Evolutionary conservation across 1,140 invertebrate genomes (phyloP), one percentile per base, ranked within the genome.

Genomic region (Bicyclus anynana): DNA sequence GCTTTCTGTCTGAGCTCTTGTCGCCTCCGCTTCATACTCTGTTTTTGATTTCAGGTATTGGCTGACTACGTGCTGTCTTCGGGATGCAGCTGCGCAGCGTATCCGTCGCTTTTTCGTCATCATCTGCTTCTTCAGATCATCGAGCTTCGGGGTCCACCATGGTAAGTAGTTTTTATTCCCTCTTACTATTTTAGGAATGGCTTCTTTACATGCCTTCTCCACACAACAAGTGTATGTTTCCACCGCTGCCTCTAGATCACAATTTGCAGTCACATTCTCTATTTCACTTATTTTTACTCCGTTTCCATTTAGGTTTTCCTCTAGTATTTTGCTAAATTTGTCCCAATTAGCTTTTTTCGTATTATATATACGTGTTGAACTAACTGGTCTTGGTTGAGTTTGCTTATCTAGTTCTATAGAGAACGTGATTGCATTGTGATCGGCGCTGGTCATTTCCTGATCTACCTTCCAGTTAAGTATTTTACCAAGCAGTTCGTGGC

Each of bases 261-360:
- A n/a, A 26, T n/a, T 6, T 21, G n/a, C 20, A 21, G 26, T 29
- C 33, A 18, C 53, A 5, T 20, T 53, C 0, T 21, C 40, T 6
- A 57, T 49, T 12, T 40, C 6, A 2, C 20, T 10, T 20, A 63
- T 53, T 42, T 40, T 16, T 20, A 10, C 21, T 46, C 1, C 14
- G 2, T 12, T 46, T 5, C 27, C 37, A 5, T 49, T 20, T 1
- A 53, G 9, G n/a, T n/a, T 14, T 40, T 6, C 33, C 37, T 49
- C 12, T 26, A 16, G 4, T 53, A 23, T 18, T 2, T 14, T 7
- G 58, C 14, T 58, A 42, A 59, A 59, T n/a, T 51, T 26, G 0
- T 14, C 23, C 62, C 62, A 56, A 2, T 56, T 33, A 37, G 35
- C 53, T 37, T 60, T 62, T 26, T 54, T 60, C 1, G 53, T 57